These are phyloP conservation scores for Oithona nana DNA, from an alignment of 2,888 invertebrate genomes.

Conservation along the genomic window DNA sequence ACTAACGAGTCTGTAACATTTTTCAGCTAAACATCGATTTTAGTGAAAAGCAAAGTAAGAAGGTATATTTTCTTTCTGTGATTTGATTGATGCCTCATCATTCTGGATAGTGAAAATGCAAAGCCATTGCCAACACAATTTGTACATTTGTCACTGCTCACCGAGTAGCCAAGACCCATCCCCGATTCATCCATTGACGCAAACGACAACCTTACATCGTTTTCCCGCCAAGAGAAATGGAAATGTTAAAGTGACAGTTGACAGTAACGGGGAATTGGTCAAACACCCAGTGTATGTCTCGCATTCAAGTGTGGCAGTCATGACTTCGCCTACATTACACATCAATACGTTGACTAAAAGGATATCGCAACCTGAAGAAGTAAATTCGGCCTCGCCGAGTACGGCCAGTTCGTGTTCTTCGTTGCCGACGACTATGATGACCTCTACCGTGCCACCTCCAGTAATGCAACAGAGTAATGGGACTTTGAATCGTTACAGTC, in stretches of 20 bases:
- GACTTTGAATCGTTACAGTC: not conserved
- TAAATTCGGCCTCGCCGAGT: not conserved
- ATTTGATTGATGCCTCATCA: too few relatives aligned
- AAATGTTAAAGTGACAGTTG: not conserved
- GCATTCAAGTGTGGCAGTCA: not conserved
- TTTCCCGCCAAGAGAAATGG: not conserved
- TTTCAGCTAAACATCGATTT: too few relatives aligned
- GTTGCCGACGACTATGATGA: not conserved
- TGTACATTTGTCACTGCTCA: conserved; percentile 13
- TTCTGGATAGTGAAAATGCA: not conserved
- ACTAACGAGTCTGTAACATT: too few relatives aligned
- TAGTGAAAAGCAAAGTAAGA: too few relatives aligned
- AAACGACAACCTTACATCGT: not conserved
- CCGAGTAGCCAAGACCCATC: conserved; percentile 7
- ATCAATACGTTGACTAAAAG: not conserved
- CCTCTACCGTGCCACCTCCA: not conserved
- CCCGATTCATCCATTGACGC: not conserved
- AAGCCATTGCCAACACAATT: conserved; percentile 5
- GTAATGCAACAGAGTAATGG: not conserved
- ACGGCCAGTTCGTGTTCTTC: not conserved
- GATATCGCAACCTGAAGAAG: not conserved
- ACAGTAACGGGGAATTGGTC: not conserved
- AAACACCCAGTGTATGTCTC: conserved; percentile 8
- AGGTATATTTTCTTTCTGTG: too few relatives aligned
- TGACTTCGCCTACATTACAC: conserved; percentile 3